Percentiles rank a stretch among this genome's conserved stretches.
phyloP scores from a whole-genome alignment of 2,113 vertebrate genomes.

The Poeciliopsis occidentalis region DNA sequence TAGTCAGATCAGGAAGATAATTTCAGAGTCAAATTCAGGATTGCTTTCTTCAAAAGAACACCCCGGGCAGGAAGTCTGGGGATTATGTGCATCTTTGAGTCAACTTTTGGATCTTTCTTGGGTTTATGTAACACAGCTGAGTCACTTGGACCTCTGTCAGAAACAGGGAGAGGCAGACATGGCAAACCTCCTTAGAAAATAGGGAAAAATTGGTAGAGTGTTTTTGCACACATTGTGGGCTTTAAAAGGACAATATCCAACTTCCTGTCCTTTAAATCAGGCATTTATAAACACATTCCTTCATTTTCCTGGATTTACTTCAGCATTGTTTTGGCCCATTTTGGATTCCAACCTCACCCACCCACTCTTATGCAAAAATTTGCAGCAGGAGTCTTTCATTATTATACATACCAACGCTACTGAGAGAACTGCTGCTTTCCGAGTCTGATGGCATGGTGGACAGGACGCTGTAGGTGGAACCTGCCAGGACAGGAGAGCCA shows the following conservation, averaged over 20 bases:
- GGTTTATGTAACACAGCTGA: conserved; percentile 76
- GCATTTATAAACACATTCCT: not conserved
- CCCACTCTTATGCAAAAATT: not conserved
- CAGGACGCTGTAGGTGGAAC: conserved; percentile 96
- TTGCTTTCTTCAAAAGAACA: conserved; percentile 48
- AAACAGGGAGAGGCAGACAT: conserved; percentile 45
- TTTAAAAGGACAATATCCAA: conserved; percentile 17
- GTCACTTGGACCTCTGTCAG: conserved; percentile 74
- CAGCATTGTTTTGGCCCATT: not conserved
- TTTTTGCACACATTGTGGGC: conserved; percentile 14
- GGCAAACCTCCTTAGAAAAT: conserved; percentile 44
- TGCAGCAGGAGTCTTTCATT: conserved; percentile 3
- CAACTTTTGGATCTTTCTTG: conserved; percentile 61
- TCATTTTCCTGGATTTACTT: not conserved
- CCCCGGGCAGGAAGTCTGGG: conserved; percentile 51
- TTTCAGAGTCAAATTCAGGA: conserved; percentile 28
- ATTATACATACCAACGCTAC: conserved; percentile 91
- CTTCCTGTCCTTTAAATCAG: conserved; percentile 1
- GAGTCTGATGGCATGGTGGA: conserved; percentile 99
- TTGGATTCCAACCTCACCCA: not conserved
- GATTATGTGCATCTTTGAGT: conserved; percentile 72
- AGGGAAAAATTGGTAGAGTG: conserved; percentile 13
- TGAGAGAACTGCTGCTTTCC: conserved; percentile 98
- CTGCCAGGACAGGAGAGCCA: conserved; percentile 72
- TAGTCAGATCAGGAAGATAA: conserved; percentile 8